Percentiles rank a stretch among this genome's conserved stretches.
phyloP scores from a whole-genome alignment of 2,113 vertebrate species.

The Aepyceros melampus region DNA sequence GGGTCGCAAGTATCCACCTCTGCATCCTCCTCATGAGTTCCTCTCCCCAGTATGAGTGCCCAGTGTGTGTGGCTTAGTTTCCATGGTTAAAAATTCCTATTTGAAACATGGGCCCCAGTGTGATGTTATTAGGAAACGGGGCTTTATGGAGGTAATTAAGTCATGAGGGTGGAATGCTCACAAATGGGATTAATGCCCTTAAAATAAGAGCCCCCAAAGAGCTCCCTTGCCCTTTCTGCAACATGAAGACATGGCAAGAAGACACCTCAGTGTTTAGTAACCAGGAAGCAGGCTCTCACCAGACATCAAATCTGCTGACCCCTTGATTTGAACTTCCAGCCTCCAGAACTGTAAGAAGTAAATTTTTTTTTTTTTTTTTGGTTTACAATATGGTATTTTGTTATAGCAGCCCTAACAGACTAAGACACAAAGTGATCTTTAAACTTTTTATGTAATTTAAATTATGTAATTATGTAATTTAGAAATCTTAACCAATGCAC shows the following conservation, averaged over 20 bases:
- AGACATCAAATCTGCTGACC: background rate
- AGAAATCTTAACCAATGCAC: background rate
- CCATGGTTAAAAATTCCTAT: background rate
- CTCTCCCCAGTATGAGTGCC: fast-evolving
- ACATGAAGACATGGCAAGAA: background rate
- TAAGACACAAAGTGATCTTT: background rate
- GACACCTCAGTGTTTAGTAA: background rate
- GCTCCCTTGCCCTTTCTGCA: background rate
- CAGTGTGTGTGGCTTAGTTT: background rate
- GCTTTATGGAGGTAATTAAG: background rate
- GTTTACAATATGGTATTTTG: background rate
- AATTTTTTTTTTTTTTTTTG: background rate
- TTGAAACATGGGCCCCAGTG: background rate
- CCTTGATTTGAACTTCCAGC: background rate
- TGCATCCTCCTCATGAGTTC: background rate
- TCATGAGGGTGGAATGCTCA: background rate
- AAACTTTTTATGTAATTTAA: background rate
- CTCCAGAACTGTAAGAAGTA: background rate
- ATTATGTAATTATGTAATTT: background rate
- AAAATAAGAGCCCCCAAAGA: background rate
- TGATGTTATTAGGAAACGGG: background rate
- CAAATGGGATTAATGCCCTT: background rate
- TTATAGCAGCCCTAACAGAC: background rate
- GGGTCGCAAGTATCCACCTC: background rate
- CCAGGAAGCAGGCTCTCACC: background rate